Conservation (phyloP, 1,140 invertebrate species). For the Drosophila subpulchrella region DNA sequence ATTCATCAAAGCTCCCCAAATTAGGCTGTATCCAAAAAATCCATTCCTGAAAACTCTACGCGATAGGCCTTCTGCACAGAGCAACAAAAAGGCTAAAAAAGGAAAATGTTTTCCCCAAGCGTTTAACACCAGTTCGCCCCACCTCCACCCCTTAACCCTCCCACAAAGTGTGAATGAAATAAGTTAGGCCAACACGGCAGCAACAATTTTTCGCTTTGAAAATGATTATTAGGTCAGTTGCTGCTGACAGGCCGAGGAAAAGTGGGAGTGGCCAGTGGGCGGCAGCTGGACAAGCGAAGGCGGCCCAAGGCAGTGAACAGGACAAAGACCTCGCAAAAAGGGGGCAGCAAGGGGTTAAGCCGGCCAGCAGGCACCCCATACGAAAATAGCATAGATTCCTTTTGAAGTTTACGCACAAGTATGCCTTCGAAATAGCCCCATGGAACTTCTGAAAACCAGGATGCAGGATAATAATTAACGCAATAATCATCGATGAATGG, state of each 20-base stretch:
- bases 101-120: slow-evolving; percentile 49
- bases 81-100: slow-evolving; percentile 24
- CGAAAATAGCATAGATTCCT: slow-evolving; percentile 80
- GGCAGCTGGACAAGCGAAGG: slow-evolving; percentile 31
- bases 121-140: slow-evolving; percentile 37
- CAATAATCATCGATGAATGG: slow-evolving; percentile 83
- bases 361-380: slow-evolving; percentile 49
- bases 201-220: slow-evolving; percentile 55
- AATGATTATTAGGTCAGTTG: slow-evolving; percentile 78
- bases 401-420: slow-evolving; percentile 84
- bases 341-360: slow-evolving; percentile 36
- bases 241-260: slow-evolving; percentile 31
- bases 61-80: slow-evolving; percentile 5
- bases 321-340: slow-evolving; percentile 32
- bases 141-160: not conserved
- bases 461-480: slow-evolving; percentile 82
- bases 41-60: slow-evolving; percentile 1
- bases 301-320: slow-evolving; percentile 40
- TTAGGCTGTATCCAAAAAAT: slow-evolving; percentile 16
- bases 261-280: slow-evolving; percentile 16
- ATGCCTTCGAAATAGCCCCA: slow-evolving; percentile 55
- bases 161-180: slow-evolving; percentile 56
- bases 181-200: slow-evolving; percentile 38
- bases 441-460: slow-evolving; percentile 44
- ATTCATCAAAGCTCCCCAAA: slow-evolving; percentile 30